phyloP scores from a whole-genome alignment of 2,113 vertebrate species.

The Protomyctophum bolini region DNA sequence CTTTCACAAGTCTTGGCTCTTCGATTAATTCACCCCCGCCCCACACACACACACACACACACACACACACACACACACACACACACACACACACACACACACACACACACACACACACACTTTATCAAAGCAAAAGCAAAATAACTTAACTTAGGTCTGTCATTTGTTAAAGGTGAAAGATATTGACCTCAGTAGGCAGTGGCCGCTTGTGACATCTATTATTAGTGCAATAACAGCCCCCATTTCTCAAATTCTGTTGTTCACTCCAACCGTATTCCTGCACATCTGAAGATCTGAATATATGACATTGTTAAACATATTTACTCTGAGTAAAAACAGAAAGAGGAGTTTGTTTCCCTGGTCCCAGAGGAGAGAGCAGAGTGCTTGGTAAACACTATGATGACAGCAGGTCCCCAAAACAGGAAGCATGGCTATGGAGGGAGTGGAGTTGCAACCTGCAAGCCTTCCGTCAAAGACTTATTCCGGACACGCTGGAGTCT shows the following conservation, averaged over 20 bases:
- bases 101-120: conserved; percentile 9
- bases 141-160: conserved; percentile 87
- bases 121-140: conserved; percentile 53
- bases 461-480: conserved; percentile 87
- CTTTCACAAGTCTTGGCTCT: too few species aligned
- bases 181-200: conserved; percentile 82
- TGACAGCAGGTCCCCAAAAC: conserved; percentile 80
- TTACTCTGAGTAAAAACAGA: conserved; percentile 75
- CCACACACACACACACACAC: too few species aligned
- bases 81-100: too few species aligned
- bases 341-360: conserved; percentile 78
- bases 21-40: too few species aligned
- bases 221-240: conserved; percentile 81
- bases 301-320: conserved; percentile 64
- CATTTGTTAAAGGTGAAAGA: conserved; percentile 75
- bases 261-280: conserved; percentile 82
- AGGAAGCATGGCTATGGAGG: conserved; percentile 51
- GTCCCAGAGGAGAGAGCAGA: conserved; percentile 62
- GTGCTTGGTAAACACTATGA: conserved; percentile 69
- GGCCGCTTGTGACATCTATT: conserved; percentile 75
- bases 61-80: too few species aligned
- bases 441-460: conserved; percentile 49
- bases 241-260: conserved; percentile 64
- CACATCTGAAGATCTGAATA: conserved; percentile 72
- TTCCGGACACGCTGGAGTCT: conserved; percentile 89